Evolutionary conservation across 2,888 invertebrate species (phyloP), one percentile per base, ranked within the genome.

Genomic region (Acanthococcus lagerstroemiae): DNA sequence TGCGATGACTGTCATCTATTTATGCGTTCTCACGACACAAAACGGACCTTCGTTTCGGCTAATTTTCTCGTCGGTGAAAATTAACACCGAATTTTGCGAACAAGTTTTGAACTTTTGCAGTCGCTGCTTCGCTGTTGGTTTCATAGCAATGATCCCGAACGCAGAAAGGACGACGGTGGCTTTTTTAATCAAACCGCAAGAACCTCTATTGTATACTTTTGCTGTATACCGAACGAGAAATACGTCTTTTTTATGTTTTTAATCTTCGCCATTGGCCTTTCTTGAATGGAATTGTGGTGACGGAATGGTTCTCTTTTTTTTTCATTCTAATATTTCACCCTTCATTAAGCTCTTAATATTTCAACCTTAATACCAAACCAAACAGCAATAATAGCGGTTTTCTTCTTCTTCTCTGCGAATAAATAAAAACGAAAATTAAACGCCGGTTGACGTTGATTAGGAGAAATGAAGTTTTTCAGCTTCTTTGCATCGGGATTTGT

Each of bases 261-360:
- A 61, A 61, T 61, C 61, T 61, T 61, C 61, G 52, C 61, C 52
- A 61, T 61, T 61, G 61, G 61, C 52, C 61, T 61, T 52, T 37
- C 3, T 37, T 37, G 37, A 37, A 37, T n/a, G 37, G 3, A 37
- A n/a, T n/a, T n/a, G n/a, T n/a, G n/a, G 37, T 9, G 37, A 37
- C 37, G n/a, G 37, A 37, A 37, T 9, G 12, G 37, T n/a, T n/a
- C n/a, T n/a, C n/a, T n/a, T n/a, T n/a, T n/a, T n/a, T n/a, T n/a
- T n/a, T n/a, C n/a, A 58, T 58, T 58, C 58, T 44, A 54, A 61
- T 52, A 61, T 61, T 52, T 50, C 61, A 61, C 61, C 61, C 61
- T 61, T 61, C 61, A 61, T 61, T 61, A 61, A 61, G 52, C 61
- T 61, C 52, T 61, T 61, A 61, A 61, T 61, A 61, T 61, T 61